Evolutionary conservation across 2,797 vertebrate species (phyloP).

Genomic region (Sebastiscus albofasciatus): DNA sequence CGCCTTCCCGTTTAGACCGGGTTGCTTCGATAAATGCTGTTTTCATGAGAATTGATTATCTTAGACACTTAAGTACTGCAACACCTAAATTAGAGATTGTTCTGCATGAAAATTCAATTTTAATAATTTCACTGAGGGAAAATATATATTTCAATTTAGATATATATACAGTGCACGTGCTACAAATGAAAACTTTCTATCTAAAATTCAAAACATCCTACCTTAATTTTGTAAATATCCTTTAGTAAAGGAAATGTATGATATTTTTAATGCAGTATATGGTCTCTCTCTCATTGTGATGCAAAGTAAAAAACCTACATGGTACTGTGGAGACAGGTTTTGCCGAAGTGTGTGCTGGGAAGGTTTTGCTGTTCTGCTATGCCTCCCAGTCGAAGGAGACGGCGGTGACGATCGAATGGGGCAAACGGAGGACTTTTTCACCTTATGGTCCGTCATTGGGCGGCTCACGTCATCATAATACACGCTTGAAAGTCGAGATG

Average conservation of each 20-base stretch:
- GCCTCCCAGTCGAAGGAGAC: accelerated
- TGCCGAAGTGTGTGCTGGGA: accelerated
- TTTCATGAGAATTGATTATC: neutral
- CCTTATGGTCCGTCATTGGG: neutral
- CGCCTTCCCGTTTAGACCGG: too few relatives aligned
- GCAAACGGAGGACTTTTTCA: constrained; percentile 23
- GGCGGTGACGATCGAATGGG: neutral
- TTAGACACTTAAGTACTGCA: neutral
- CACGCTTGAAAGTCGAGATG: accelerated
- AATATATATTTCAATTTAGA: neutral
- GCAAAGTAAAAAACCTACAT: constrained; percentile 25
- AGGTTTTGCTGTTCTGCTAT: neutral
- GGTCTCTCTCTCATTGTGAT: neutral
- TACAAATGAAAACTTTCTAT: neutral
- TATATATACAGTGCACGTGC: neutral
- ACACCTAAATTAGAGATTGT: neutral
- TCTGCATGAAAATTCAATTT: neutral
- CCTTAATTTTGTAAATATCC: neutral
- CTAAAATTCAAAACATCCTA: neutral
- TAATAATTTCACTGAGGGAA: neutral
- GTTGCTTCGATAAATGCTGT: neutral
- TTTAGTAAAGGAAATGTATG: neutral
- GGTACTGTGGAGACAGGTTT: neutral
- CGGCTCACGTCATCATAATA: accelerated
- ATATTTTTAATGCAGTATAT: neutral